Evolutionary conservation across 2,888 invertebrate species (phyloP), one percentile per base, ranked within the genome.

Genomic region (Brachypterus glaber): DNA sequence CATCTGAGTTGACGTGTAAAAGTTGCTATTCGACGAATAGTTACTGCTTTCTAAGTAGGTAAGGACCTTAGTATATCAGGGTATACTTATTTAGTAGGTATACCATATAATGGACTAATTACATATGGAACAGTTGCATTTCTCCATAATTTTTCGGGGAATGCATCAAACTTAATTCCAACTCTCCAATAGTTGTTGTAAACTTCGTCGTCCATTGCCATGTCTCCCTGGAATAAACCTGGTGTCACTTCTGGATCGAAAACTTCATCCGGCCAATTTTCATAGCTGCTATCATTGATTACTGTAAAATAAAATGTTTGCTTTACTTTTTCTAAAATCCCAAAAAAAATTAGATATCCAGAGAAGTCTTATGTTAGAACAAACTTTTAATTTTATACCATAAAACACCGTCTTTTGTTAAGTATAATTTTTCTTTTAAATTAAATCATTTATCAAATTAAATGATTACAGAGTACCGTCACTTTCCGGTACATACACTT

Each of bases 161-260:
- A 78, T 2, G 73, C 67, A 47, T 77, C 75, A 63, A 77, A 79
- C 48, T 74, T 70, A 1, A 80, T 66, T 2, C 79, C 79, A 9
- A 80, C 70, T 31, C 79, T 63, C 64, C 76, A 71, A 39, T 72
- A 70, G 30, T 73, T 68, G 30, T 73, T 68, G 44, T 73, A 77
- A 8, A 72, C 64, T 54, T 75, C 74, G 33, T 74, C 73, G 37
- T 73, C 72, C 45, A 79, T 67, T 1, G 79, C 79, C 66, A 80
- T 79, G 47, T 80, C 79, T 2, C 80, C 80, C 59, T 80, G 76
- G 54, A 74, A 79, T 17, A 80, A 60, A 11, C 77, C 76, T 0
- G 79, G 79, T 43, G 69, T 68, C 1, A 78, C 72, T 63, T 80
- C 79, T 0, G 79, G 77, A 60, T 80, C 79, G 48, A 71, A 67